phyloP scores from a whole-genome alignment of 2,797 vertebrate genomes.

The Melanitta fusca region DNA sequence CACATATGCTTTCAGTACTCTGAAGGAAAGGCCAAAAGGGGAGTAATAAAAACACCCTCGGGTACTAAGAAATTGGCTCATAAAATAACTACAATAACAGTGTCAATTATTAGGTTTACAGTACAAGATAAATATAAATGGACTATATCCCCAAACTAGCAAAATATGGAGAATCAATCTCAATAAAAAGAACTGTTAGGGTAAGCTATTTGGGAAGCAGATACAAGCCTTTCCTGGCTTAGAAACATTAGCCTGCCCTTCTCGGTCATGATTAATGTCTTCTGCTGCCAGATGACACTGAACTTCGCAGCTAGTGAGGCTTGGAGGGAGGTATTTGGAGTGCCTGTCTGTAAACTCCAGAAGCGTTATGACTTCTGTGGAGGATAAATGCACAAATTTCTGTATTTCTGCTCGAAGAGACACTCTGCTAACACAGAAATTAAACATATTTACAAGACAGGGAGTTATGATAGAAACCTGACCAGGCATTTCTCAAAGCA shows the following conservation, averaged over 20 bases:
- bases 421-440: conserved; percentile 34
- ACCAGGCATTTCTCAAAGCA: conserved; percentile 40
- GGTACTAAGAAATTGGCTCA: conserved; percentile 53
- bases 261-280: conserved; percentile 60
- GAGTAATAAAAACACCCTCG: conserved; percentile 48
- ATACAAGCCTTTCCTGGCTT: conserved; percentile 54
- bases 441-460: conserved; percentile 42
- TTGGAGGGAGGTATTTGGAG: conserved; percentile 56
- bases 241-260: conserved; percentile 57
- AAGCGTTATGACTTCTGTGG: background rate
- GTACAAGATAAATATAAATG: conserved; percentile 70
- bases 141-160: conserved; percentile 58
- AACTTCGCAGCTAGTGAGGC: background rate
- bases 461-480: conserved; percentile 23
- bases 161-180: conserved; percentile 72
- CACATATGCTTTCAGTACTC: background rate
- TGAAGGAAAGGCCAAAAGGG: conserved; percentile 36
- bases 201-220: conserved; percentile 67
- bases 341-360: conserved; percentile 14
- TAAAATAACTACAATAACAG: conserved; percentile 67
- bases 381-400: conserved; percentile 43
- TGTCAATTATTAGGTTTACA: conserved; percentile 67
- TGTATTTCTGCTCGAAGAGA: conserved; percentile 37
- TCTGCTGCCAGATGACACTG: conserved; percentile 49
- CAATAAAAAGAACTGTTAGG: conserved; percentile 73